Percentiles rank a stretch among this genome's conserved stretches.
phyloP scores from a whole-genome alignment of 2,888 invertebrate species.

The Patella pellucida region DNA sequence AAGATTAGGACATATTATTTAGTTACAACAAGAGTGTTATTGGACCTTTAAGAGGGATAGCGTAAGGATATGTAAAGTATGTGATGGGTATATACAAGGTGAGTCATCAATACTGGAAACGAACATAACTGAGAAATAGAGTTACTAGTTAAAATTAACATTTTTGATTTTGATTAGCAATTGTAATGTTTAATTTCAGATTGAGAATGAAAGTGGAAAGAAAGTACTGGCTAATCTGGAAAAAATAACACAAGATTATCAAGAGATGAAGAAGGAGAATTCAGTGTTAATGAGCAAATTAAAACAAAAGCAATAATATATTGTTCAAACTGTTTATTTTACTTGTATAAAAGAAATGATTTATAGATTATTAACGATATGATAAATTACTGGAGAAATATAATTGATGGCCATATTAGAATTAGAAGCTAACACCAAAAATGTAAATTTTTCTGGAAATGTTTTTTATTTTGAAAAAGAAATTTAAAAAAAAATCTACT shows the following conservation, averaged over 20 bases:
- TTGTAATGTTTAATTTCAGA: conserved; percentile 50
- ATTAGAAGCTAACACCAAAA: not conserved
- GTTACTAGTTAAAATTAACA: no score
- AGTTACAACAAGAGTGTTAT: no score
- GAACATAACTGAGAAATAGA: no score
- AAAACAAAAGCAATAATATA: conserved; percentile 50
- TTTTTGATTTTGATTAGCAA: no score
- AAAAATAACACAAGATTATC: conserved; percentile 65
- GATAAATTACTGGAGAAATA: not conserved
- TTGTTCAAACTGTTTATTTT: not conserved
- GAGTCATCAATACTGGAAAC: no score
- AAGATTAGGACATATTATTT: no score
- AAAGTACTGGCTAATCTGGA: conserved; percentile 64
- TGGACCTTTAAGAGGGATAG: no score
- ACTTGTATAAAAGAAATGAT: no score
- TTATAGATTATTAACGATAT: not conserved
- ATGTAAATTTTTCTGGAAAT: not conserved
- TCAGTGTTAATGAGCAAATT: conserved; percentile 54
- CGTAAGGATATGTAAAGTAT: no score
- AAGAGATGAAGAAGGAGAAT: conserved; percentile 68
- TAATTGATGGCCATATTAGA: not conserved
- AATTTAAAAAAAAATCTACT: no score
- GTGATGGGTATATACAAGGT: no score
- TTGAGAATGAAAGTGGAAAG: conserved; percentile 65
- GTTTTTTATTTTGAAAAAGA: no score